Evolutionary conservation across 2,888 invertebrate genomes (phyloP), one percentile per base, ranked within the genome.

Genomic region (Tetramorium bicarinatum): DNA sequence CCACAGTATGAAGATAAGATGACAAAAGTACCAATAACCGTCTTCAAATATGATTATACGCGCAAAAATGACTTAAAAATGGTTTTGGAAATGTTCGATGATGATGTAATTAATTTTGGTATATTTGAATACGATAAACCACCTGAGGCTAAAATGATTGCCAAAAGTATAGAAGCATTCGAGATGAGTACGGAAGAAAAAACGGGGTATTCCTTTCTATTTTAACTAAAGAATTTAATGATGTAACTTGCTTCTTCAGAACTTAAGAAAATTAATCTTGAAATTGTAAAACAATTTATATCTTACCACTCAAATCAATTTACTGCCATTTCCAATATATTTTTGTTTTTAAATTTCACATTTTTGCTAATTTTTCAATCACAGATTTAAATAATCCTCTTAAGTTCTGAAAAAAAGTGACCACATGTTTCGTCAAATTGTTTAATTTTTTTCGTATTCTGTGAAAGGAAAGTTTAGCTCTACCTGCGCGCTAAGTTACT

Each of bases 1-100:
- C 84, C 84, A 34, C 52, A 95, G 95, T 95, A 94, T 47, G 93
- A 94, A 85, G 94, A 94, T 82, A 92, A 93, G 79, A 91, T 89
- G 3, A 83, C 85, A 0, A 92, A 92, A 47, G 89, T 91, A 3
- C 94, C 95, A 38, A 92, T 93, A 83, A 93, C 93, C 7, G 85
- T 95, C n/a, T 95, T 95, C 72, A 95, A 95, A 88, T 95, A 93
- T 52, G 94, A 95, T 69, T 93, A 91, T 67, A 94, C 94, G 1
- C 91, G 92, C 41, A 93, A 92, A 80, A 93, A 93, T 64, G 94
- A 95, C 34, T 87, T 95, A 6, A 93, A 93, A 87, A 89, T 93
- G 62, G 93, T 93, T n/a, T 62, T 94, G 18, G 92, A 94, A 66
- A 93, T 92, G 88, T 93, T 94, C 44, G 87, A 88, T 2, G 92